Evolutionary conservation across 1,140 invertebrate genomes (phyloP), one percentile per base, ranked within the genome.

Genomic region (Cotesia vestalis): DNA sequence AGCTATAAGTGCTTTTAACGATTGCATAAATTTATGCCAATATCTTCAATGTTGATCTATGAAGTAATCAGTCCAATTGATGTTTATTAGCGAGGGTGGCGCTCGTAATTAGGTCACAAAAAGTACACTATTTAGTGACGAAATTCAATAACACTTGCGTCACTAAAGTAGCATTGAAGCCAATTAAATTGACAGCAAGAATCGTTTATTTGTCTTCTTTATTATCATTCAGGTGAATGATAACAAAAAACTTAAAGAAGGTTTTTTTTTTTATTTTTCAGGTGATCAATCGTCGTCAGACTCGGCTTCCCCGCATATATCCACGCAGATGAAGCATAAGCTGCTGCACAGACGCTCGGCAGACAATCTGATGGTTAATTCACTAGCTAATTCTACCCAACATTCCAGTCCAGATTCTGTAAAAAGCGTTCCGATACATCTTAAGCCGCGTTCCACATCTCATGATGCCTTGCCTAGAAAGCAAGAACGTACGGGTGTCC

Each of bases 341-440:
- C 60, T 86, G n/a, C 69, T 81, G 51, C 82, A 83, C 20, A 74
- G 84, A 67, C 75, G 81, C 76, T 87, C 86, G 12, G 83, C 71
- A 1, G 85, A 86, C 74, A 86, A 86, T 68, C 73, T 86, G 60
- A 70, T 78, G 55, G 66, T 71, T 53, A 81, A 80, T 72, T 84
- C 82, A n/a, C 78, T 81, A 5, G 79, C 81, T 36, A 84, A 79
- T 73, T 85, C 81, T 4, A 75, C 80, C 70, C 67, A 81, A 71
- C 79, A 85, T 73, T 86, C 84, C 51, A 85, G 84, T 80, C 85
- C 85, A 11, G 85, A 86, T 63, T 85, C 84, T 36, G 78, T 85
- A 64, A 85, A 81, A 78, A 86, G 85, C 73, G 85, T 79, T 55
- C 84, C 85, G n/a, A 79, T 84, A 17, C 80, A 81, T 52, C 69